These are phyloP conservation scores for Solea senegalensis DNA, from an alignment of 2,113 vertebrate genomes.

Conservation along the genomic window DNA sequence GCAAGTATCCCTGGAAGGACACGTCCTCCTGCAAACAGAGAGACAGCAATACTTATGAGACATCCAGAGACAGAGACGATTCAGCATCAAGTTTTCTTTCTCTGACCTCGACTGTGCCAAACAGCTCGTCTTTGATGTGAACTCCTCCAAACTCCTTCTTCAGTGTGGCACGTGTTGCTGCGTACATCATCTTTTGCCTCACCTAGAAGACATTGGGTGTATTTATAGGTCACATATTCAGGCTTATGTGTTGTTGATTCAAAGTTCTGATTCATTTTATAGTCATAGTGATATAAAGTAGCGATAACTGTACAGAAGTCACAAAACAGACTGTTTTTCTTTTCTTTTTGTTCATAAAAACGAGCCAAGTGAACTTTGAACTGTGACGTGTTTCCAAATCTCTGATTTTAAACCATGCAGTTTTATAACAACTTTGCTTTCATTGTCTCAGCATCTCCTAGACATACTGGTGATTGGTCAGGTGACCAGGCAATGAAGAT, in stretches of 20 bases:
- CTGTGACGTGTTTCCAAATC: no score
- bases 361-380: no score
- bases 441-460: neutral
- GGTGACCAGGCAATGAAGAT: conserved; percentile 98
- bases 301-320: no score
- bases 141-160: conserved; percentile 99
- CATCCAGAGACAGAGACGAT: neutral
- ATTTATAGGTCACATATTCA: no score
- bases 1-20: conserved; percentile 92
- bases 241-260: neutral
- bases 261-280: no score
- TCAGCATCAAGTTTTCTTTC: neutral
- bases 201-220: conserved; percentile 80
- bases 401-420: no score
- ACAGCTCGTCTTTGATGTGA: conserved; percentile 96
- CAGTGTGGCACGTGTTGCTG: conserved; percentile 95
- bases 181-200: conserved; percentile 98
- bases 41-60: neutral
- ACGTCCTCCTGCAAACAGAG: conserved; percentile 88
- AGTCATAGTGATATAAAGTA: no score
- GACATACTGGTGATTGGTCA: conserved; percentile 94
- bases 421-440: neutral
- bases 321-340: no score
- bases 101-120: conserved; percentile 93
- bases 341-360: no score